Base-by-base conservation (phyloP, 2,113 vertebrate genomes). In the Cavia aperea region DNA sequence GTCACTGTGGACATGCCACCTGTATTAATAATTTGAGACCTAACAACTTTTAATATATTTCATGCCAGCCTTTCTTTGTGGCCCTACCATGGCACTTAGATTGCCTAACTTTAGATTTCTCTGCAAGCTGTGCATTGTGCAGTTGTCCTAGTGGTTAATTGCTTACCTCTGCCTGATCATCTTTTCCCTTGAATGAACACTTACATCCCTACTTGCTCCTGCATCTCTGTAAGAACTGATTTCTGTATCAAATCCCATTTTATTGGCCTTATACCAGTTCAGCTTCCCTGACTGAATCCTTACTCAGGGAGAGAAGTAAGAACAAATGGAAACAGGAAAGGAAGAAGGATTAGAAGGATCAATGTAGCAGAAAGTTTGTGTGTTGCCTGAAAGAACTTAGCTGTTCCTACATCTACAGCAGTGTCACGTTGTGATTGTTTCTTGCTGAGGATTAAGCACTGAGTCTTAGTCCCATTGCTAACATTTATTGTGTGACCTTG, bases 61-160 rank as follows among this genome's bases (percentile, higher is more conserved):
- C 31, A 13, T 2, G 9, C 36, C 31, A 43, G n/a, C 4, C 16
- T 36, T 24, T 65, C 39, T 39, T 8, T 26, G 18, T n/a, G 54
- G 51, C 18, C 73, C 65, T 62, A 1, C 26, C 19, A 4, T 29
- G 60, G 19, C 81, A 58, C n/a, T 58, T 81, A 43, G 10, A 46
- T 13, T 29, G 33, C 26, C 72, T 21, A 21, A 5, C 21, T 31
- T 81, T 12, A 31, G 82, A 43, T 36, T 43, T 79, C 24, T 51
- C 49, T 21, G 12, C 2, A 15, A 68, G 43, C 63, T 5, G 51
- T 26, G 49, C 73, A 5, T 15, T 63, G 58, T 19, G 31, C 16
- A 4, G 0, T 21, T 2, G 7, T 18, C 0, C 49, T 9, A 46
- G 15, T 4, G 19, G 19, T 13, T 82, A 11, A 43, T 36, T 36